A percentile compares a stretch with the other conserved stretches of the same genome.
Evolutionary conservation across 2,113 vertebrate genomes (phyloP).

Genomic region (Lagenorhynchus albirostris): DNA sequence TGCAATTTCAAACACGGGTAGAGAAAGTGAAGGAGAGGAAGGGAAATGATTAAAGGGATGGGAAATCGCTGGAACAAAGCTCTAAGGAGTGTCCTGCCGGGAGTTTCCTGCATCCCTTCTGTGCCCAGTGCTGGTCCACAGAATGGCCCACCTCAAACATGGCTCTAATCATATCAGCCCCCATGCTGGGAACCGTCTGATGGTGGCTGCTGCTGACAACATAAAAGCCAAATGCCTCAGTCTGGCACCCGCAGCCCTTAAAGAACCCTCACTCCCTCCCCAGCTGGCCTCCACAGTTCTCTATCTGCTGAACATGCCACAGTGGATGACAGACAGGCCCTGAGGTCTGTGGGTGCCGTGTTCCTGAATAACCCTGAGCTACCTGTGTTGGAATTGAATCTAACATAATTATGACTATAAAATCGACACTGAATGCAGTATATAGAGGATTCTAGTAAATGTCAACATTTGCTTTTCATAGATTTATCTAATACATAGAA

Average conservation of each 20-base stretch:
- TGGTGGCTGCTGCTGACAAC: background rate
- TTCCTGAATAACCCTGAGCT: background rate
- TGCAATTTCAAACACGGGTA: slow-evolving; percentile 15
- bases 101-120: background rate
- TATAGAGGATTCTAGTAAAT: background rate
- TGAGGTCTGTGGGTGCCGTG: background rate
- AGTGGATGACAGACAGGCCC: rapidly evolving
- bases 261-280: background rate
- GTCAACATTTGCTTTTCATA: background rate
- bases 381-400: rapidly evolving
- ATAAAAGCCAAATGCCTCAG: slow-evolving; percentile 18
- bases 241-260: background rate
- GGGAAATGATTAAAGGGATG: slow-evolving; percentile 53
- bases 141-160: slow-evolving; percentile 12
- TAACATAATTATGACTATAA: background rate
- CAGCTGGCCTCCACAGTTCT: background rate
- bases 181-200: background rate
- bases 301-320: background rate
- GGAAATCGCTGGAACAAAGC: background rate
- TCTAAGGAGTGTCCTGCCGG: background rate
- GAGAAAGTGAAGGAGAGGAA: background rate
- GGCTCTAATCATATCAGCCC: slow-evolving; percentile 58
- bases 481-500: background rate
- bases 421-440: background rate
- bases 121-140: background rate